Evolutionary conservation across 2,797 vertebrate genomes (phyloP), one percentile per base, ranked within the genome.

Genomic region (Danio albolineatus): DNA sequence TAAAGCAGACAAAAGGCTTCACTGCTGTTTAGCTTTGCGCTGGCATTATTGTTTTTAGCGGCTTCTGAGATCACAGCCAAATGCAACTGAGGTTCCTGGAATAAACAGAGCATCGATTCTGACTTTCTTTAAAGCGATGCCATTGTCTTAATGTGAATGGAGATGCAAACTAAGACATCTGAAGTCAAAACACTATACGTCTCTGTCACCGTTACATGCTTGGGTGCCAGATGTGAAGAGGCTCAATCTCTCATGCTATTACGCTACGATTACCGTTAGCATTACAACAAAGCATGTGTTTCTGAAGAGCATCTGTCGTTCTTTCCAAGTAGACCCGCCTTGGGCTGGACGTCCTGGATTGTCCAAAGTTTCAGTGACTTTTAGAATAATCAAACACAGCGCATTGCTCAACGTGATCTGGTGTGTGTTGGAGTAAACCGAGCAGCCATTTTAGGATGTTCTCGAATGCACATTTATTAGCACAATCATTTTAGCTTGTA

Each of bases 21-120:
- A 38, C 7, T 72, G 13, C 16, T 72, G 73, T 57, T 53, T 54
- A 59, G 57, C 21, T 67, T 72, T 57, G 44, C 16, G 9, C 51
- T 66, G 60, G 73, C 49, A 44, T 17, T 10, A 56, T 65, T 76
- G 72, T 43, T 66, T 70, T 57, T 80, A 38, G 65, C 71, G 65
- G 82, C 59, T 65, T 56, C 49, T 41, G 43, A 71, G 56, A 79
- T 83, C 57, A 76, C 71, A 76, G 59, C 83, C 57, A 82, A 82
- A 79, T 70, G 57, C 53, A 72, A 76, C 21, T 17, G 53, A 65
- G 49, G 43, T 76, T 72, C 59, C 21, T 19, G 46, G 43, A 76
- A 72, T 69, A 83, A 83, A 83, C 72, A 71, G 7, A 38, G 14
- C 65, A 64, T 48, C 16, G 28, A 49, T 38, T 65, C 21, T 19